These are phyloP conservation scores for Coptodon rendalli DNA, from an alignment of 2,113 vertebrate species.

Conservation along the genomic window DNA sequence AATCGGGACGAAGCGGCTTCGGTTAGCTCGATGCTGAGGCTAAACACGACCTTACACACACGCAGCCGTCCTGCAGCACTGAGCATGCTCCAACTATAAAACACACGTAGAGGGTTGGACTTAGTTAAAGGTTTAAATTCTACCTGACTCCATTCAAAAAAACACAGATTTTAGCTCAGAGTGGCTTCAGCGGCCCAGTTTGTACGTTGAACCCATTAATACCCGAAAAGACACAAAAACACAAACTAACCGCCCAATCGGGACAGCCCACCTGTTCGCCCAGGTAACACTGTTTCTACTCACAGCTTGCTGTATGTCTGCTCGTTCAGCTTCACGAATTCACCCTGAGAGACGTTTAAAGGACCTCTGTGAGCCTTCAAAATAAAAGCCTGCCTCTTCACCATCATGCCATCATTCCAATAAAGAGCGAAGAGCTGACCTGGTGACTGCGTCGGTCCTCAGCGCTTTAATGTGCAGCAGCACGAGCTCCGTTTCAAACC, in stretches of 20 bases:
- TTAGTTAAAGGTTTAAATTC: not conserved
- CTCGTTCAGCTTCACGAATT: not conserved
- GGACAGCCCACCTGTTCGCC: not conserved
- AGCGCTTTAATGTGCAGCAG: not conserved
- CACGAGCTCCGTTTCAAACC: not conserved
- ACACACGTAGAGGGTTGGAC: not conserved
- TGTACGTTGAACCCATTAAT: not conserved
- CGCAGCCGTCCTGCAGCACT: not conserved
- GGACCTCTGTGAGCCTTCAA: not conserved
- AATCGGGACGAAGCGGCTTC: not conserved
- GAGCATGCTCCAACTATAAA: not conserved
- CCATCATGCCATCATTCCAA: not conserved
- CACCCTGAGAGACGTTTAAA: not conserved
- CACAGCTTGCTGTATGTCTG: not conserved
- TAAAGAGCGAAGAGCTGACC: not conserved
- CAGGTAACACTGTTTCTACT: not conserved
- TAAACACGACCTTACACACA: not conserved
- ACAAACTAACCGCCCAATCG: not conserved
- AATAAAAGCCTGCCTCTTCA: not conserved
- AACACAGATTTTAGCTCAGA: not conserved
- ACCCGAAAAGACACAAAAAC: not conserved
- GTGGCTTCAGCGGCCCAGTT: not conserved
- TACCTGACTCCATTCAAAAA: not conserved
- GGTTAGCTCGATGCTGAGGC: too few relatives aligned
- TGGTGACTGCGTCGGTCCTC: not conserved